These are phyloP conservation scores for Hemiscyllium ocellatum DNA, from an alignment of 2,113 vertebrate species.

Conservation along the genomic window DNA sequence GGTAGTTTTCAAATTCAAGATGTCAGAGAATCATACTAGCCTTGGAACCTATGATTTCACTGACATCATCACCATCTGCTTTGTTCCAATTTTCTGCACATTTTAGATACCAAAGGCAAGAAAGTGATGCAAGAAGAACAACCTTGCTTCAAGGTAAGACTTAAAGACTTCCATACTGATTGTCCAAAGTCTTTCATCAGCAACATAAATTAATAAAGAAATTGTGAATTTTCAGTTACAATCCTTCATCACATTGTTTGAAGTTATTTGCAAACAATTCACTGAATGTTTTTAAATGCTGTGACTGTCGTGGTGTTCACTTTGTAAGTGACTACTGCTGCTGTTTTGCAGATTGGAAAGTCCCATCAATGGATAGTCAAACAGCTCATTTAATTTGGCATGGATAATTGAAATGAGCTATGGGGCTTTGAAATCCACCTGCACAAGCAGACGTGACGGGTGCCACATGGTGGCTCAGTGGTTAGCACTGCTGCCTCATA, in stretches of 20 bases:
- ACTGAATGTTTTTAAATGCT: neutral
- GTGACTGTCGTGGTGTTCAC: neutral
- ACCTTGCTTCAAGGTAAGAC: neutral
- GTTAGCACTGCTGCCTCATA: too few relatives aligned
- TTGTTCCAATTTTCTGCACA: neutral
- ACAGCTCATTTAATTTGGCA: neutral
- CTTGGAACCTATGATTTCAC: neutral
- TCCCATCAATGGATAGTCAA: neutral
- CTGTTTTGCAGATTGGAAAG: neutral
- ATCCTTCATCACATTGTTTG: neutral
- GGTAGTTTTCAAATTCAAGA: neutral
- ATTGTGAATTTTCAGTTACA: neutral
- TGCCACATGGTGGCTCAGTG: too few relatives aligned
- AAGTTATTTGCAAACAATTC: neutral
- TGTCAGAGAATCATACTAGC: neutral
- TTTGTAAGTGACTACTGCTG: neutral
- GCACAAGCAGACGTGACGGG: neutral
- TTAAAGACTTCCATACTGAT: too few relatives aligned
- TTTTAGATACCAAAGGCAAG: neutral
- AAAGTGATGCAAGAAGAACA: neutral
- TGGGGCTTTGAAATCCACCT: neutral
- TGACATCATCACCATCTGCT: neutral
- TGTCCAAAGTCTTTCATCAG: neutral
- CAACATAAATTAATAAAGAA: neutral
- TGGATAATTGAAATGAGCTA: neutral